Conservation (phyloP, 1,140 invertebrate species). For the Zophobas atratus region DNA sequence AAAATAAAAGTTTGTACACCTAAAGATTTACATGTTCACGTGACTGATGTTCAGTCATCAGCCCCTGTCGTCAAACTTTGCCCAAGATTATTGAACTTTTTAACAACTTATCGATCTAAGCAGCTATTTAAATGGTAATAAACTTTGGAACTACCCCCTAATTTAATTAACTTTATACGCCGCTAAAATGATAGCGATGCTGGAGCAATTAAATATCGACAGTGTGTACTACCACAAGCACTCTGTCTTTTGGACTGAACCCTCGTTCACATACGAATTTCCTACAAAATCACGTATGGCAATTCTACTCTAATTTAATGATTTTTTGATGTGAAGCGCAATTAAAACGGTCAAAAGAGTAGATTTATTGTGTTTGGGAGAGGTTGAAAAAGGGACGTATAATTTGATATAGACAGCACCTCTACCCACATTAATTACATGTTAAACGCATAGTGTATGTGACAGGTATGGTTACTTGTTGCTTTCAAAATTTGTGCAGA, state of each 20-base stretch:
- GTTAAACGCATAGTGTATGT: constrained; percentile 5
- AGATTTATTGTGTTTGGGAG: constrained; percentile 9
- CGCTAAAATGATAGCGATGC: not conserved
- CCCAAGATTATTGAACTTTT: constrained; percentile 9
- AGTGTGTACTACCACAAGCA: not conserved
- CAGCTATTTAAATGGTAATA: constrained; percentile 17
- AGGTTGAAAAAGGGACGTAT: constrained; percentile 16
- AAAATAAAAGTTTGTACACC: not conserved
- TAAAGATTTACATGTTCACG: not conserved
- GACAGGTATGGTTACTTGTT: constrained; percentile 30
- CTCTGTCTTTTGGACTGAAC: no score
- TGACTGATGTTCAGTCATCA: not conserved
- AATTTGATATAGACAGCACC: constrained; percentile 3
- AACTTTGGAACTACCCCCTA: constrained; percentile 1
- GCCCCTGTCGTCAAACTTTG: not conserved
- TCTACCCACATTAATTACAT: constrained; percentile 9
- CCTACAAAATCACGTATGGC: not conserved
- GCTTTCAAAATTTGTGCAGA: constrained; percentile 1
- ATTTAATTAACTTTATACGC: constrained; percentile 33
- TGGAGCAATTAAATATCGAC: constrained; percentile 1
- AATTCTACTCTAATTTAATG: not conserved
- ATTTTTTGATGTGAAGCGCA: constrained; percentile 7
- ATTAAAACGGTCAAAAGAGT: not conserved
- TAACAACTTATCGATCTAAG: constrained; percentile 9
- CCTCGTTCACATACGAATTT: no score